These are phyloP conservation scores for Tachyglossus aculeatus DNA, from an alignment of 2,797 vertebrate species.

Conservation along the genomic window DNA sequence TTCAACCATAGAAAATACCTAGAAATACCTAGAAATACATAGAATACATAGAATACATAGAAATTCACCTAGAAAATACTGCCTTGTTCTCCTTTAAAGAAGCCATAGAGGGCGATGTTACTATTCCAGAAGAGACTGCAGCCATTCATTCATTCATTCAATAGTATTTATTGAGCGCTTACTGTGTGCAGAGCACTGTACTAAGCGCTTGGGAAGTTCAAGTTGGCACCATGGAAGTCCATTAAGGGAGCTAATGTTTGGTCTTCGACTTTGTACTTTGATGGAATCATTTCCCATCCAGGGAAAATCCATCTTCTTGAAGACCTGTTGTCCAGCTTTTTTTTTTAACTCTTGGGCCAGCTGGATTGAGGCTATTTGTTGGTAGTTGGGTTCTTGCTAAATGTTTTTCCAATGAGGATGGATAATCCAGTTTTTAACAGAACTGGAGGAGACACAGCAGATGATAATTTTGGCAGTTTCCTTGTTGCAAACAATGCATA, in stretches of 20 bases:
- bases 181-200: too few species aligned
- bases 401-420: background rate
- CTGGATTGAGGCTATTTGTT: background rate
- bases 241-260: too few species aligned
- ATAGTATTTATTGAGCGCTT: too few species aligned
- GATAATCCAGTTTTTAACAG: background rate
- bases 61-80: background rate
- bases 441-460: background rate
- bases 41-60: too few species aligned
- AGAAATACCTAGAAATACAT: too few species aligned
- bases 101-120: conserved; percentile 17
- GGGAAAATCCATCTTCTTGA: background rate
- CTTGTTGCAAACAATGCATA: fast-evolving
- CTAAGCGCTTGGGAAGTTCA: too few species aligned
- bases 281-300: background rate
- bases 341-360: background rate
- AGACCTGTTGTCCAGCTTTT: background rate
- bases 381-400: background rate
- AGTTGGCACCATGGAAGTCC: background rate
- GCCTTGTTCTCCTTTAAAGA: background rate
- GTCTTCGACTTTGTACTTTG: background rate
- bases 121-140: background rate
- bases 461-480: background rate
- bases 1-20: too few species aligned
- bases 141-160: too few species aligned